phyloP scores from a whole-genome alignment of 2,888 invertebrate species.

The Agonopterix subpropinquella region DNA sequence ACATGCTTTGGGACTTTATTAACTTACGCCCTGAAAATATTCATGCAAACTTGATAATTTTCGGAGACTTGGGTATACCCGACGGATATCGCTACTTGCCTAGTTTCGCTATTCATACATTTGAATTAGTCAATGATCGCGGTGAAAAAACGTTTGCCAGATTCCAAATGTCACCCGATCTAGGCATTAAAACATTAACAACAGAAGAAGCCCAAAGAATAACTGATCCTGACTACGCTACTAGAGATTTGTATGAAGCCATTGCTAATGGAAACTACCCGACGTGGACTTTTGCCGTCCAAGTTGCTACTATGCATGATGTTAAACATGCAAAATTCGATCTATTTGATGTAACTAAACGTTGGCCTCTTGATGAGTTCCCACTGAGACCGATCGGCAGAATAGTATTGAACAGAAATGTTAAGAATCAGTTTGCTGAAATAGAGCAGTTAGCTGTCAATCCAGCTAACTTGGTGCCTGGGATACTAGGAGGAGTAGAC shows the following conservation, averaged over 20 bases:
- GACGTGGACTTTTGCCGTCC: slow-evolving; percentile 54
- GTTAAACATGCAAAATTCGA: slow-evolving; percentile 47
- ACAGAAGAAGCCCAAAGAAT: slow-evolving; percentile 78
- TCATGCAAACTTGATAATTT: slow-evolving; percentile 84
- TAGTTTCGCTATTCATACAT: slow-evolving; percentile 92
- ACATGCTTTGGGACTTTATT: slow-evolving; percentile 69
- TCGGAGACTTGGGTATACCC: slow-evolving; percentile 90
- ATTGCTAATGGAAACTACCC: slow-evolving; percentile 80
- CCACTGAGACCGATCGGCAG: slow-evolving; percentile 66
- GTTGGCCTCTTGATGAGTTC: slow-evolving; percentile 59
- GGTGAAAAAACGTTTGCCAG: slow-evolving; percentile 84
- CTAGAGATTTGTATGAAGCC: slow-evolving; percentile 88
- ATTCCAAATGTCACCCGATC: slow-evolving; percentile 91
- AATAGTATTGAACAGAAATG: slow-evolving; percentile 63
- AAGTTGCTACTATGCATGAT: slow-evolving; percentile 52
- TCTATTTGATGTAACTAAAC: slow-evolving; percentile 62
- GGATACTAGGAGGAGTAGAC: slow-evolving; percentile 70
- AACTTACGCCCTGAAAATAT: slow-evolving; percentile 77
- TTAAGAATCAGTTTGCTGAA: slow-evolving; percentile 63
- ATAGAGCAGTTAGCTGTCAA: slow-evolving; percentile 69
- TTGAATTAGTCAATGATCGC: slow-evolving; percentile 85
- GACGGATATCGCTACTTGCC: slow-evolving; percentile 92
- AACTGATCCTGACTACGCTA: slow-evolving; percentile 87
- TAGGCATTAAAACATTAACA: slow-evolving; percentile 85
- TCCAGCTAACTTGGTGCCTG: slow-evolving; percentile 43